These are phyloP conservation scores for Aspiorhynchus laticeps DNA, from an alignment of 2,113 vertebrate species.

Conservation along the genomic window DNA sequence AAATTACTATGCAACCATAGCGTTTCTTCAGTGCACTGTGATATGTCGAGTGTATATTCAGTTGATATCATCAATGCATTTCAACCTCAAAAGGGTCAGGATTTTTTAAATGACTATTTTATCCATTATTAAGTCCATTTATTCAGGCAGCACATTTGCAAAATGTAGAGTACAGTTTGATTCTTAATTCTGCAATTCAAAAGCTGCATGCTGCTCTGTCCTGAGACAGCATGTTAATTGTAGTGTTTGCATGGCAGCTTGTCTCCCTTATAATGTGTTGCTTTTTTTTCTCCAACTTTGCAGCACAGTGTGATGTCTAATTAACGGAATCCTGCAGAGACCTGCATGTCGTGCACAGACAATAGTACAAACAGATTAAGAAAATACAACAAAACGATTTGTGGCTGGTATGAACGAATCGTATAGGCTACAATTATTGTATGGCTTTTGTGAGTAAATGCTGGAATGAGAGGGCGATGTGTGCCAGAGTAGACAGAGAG, in stretches of 20 bases:
- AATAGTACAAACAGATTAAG: constrained; percentile 39
- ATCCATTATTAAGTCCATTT: not conserved
- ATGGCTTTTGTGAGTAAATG: constrained; percentile 30
- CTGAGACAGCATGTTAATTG: constrained; percentile 33
- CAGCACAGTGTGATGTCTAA: constrained; percentile 47
- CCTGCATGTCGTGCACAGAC: not conserved
- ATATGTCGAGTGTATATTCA: not conserved
- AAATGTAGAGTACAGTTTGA: not conserved
- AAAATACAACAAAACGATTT: constrained; percentile 32
- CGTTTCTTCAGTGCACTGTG: not conserved
- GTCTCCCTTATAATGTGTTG: constrained; percentile 17
- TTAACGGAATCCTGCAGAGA: constrained; percentile 50
- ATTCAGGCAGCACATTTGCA: not conserved
- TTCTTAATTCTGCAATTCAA: constrained; percentile 31
- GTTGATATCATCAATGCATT: not conserved
- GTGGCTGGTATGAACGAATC: constrained; percentile 23
- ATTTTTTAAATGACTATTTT: not conserved
- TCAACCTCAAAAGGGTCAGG: not conserved
- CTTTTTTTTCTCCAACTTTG: constrained; percentile 21
- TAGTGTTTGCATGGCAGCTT: constrained; percentile 34
- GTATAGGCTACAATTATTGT: not conserved
- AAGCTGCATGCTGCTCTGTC: too few relatives aligned
- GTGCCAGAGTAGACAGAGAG: not conserved
- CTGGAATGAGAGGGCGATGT: not conserved
- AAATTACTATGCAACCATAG: not conserved